Base-by-base conservation (phyloP, 2,888 invertebrate genomes). In the Chrysomela aeneicollis region DNA sequence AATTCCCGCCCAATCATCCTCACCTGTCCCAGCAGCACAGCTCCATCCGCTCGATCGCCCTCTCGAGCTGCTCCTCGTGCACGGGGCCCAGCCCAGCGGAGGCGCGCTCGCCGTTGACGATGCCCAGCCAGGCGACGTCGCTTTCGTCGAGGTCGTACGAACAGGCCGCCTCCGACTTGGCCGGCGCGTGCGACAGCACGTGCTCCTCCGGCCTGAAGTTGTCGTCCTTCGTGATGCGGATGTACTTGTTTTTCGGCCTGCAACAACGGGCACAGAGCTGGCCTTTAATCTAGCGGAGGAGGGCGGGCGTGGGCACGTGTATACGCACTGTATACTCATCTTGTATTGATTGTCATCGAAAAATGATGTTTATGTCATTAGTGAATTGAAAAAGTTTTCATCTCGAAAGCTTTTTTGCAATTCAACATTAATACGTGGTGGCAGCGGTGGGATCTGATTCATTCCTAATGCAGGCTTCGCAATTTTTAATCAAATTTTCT, bases 101-200 rank as follows among this genome's bases (percentile, higher is more conserved):
- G 55, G 92, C 91, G 68, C 97, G 87, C 84, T 96, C 95, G n/a
- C 92, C 90, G 83, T 98, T 97, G 61, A 94, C 84, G 68, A 92
- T 86, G 74, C 90, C 89, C 68, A 98, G 86, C 98, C 98, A 98
- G 50, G 92, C 88, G 66, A 92, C 90, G 83, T 98, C 98, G 71
- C 92, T 89, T 76, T 95, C 95, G 84, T 98, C 98, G 78, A 98
- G 87, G 83, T 98, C 98, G 82, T 98, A 98, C 71, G 93, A 92
- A 84, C 97, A 97, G 21, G 95, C 92, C 74, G 94, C 93, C 82
- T 98, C 97, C 15, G 97, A 92, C 79, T 91, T 87, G 62, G 93
- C 89, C 65, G 95, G 94, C 70, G 94, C 93, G 74, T 90, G 90
- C 69, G 95, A 95, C 75, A 97, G 85, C 79, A 90, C 88, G 85